Evolutionary conservation across 2,113 vertebrate genomes (phyloP).

Genomic region (Oreotragus oreotragus): DNA sequence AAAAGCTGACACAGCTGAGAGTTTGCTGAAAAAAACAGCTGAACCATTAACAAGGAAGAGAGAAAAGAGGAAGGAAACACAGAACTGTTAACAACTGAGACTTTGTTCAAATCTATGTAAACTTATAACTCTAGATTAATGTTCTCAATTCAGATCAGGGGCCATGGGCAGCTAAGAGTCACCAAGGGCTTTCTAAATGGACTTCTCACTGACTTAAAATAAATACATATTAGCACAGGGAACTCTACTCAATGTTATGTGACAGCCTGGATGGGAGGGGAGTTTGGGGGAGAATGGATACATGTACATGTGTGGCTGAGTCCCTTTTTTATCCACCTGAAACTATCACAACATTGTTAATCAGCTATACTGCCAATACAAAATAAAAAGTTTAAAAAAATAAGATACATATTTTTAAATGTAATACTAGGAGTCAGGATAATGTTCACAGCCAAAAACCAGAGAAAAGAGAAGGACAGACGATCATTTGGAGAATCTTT

Average conservation of each 20-base stretch:
- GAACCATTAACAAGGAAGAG: background rate
- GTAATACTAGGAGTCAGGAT: background rate
- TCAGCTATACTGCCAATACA: background rate
- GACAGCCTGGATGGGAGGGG: background rate
- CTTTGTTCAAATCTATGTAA: background rate
- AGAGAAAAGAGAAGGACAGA: background rate
- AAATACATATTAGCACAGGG: background rate
- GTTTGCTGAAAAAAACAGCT: background rate
- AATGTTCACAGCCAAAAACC: background rate
- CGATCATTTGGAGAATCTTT: background rate
- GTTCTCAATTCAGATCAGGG: background rate
- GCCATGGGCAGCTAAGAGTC: background rate
- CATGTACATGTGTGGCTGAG: background rate
- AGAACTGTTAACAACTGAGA: background rate
- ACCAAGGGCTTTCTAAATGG: background rate
- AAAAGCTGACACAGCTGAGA: slow-evolving; percentile 11
- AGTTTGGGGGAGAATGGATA: background rate
- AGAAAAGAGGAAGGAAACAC: background rate
- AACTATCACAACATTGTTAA: background rate
- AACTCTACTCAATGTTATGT: background rate
- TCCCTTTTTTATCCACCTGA: background rate
- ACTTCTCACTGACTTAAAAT: background rate
- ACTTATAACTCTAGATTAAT: background rate
- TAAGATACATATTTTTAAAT: background rate
- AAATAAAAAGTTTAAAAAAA: background rate